Percentiles rank a stretch among this genome's conserved stretches.
phyloP scores from a whole-genome alignment of 2,113 vertebrate genomes.

The Aegotheles bennettii region DNA sequence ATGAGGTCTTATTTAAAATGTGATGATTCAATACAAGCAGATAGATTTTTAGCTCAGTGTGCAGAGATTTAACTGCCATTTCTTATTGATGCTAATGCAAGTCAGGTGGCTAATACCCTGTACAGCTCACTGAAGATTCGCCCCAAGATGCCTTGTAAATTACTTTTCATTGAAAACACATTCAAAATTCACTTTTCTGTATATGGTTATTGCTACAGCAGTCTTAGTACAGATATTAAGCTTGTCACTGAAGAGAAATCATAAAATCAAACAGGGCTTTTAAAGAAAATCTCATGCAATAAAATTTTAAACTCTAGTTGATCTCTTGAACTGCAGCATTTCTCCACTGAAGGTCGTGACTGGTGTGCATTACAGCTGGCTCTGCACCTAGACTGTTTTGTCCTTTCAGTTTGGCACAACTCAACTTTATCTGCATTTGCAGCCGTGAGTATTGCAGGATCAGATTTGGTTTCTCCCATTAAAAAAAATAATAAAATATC shows the following conservation, averaged over 20 bases:
- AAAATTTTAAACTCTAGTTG: constrained; percentile 5
- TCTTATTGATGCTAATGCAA: constrained; percentile 6
- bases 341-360: background rate
- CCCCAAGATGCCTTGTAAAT: constrained; percentile 40
- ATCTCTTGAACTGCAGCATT: constrained; percentile 20
- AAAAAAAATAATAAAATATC: background rate
- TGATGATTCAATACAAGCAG: background rate
- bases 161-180: constrained; percentile 34
- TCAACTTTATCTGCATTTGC: background rate
- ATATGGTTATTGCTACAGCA: background rate
- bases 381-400: background rate
- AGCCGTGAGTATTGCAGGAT: background rate
- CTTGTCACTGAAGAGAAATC: constrained; percentile 15
- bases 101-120: constrained; percentile 34
- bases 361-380: background rate
- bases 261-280: background rate
- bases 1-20: background rate
- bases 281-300: constrained; percentile 37
- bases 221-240: background rate
- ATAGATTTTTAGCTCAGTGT: background rate
- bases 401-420: background rate
- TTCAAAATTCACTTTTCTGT: constrained; percentile 36
- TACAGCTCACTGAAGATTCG: background rate
- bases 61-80: background rate
- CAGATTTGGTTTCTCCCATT: background rate